A percentile compares a stretch with the other conserved stretches of the same genome.
These are phyloP conservation scores for Emmelina monodactyla DNA, from an alignment of 2,888 invertebrate species.

Conservation along the genomic window DNA sequence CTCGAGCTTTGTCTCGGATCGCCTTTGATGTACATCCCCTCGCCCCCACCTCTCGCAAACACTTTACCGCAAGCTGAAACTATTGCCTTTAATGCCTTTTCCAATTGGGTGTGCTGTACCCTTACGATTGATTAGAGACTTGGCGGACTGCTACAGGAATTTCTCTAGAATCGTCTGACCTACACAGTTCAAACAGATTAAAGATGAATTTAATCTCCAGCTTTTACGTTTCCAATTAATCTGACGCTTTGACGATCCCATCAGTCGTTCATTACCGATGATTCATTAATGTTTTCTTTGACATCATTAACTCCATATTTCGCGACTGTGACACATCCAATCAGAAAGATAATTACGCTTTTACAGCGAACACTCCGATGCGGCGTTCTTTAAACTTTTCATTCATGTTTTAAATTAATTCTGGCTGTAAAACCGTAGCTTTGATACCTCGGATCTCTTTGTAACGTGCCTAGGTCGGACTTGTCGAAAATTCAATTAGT, in stretches of 20 bases:
- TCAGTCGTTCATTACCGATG: too few species aligned
- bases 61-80: conserved; percentile 60
- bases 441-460: conserved; percentile 1
- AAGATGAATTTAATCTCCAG: too few species aligned
- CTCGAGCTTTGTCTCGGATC: conserved; percentile 61
- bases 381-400: conserved; percentile 1
- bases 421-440: not conserved
- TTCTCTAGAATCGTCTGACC: conserved; percentile 31
- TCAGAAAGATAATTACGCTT: too few species aligned
- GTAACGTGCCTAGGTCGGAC: conserved; percentile 22
- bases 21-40: conserved; percentile 52
- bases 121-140: conserved; percentile 54
- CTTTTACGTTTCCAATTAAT: too few species aligned
- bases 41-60: conserved; percentile 39
- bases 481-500: conserved; percentile 57
- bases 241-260: too few species aligned
- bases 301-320: too few species aligned
- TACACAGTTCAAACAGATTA: too few species aligned
- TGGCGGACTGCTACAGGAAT: conserved; percentile 40
- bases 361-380: too few species aligned
- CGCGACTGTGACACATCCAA: too few species aligned
- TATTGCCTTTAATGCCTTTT: conserved; percentile 61
- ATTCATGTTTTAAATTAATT: conserved; percentile 1
- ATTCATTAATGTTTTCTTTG: too few species aligned
- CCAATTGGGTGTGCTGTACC: conserved; percentile 39